Percentiles rank a stretch among this genome's conserved stretches.
phyloP scores from a whole-genome alignment of 2,113 vertebrate genomes.

The Toxotes chatareus region DNA sequence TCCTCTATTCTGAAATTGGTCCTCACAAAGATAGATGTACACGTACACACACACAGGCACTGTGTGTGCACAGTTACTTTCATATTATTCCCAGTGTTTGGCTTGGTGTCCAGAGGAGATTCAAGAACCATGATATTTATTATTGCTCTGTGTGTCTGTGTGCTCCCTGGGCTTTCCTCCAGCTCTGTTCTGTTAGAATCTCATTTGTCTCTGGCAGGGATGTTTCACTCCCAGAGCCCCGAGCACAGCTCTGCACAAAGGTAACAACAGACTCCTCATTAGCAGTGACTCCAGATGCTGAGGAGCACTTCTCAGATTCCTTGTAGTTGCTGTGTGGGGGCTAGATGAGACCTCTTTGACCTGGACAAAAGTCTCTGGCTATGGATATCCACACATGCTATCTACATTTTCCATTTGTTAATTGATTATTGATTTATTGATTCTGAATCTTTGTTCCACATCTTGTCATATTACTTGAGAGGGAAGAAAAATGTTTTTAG shows the following conservation, averaged over 20 bases:
- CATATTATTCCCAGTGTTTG: constrained; percentile 25
- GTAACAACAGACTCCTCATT: constrained; percentile 25
- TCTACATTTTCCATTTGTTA: not conserved
- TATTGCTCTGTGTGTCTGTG: constrained; percentile 33
- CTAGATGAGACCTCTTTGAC: not conserved
- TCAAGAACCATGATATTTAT: constrained; percentile 43
- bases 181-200: constrained; percentile 24
- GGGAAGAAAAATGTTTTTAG: not conserved
- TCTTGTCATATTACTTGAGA: not conserved
- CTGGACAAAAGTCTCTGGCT: not conserved
- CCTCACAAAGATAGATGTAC: too few relatives aligned
- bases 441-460: not conserved
- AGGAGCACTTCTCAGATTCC: constrained; percentile 7
- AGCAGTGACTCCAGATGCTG: constrained; percentile 14
- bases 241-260: not conserved
- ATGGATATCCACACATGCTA: not conserved
- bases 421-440: not conserved
- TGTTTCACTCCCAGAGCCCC: not conserved
- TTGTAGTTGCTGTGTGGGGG: not conserved
- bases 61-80: constrained; percentile 1
- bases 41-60: constrained; percentile 24
- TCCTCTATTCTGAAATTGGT: too few relatives aligned
- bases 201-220: constrained; percentile 35
- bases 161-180: constrained; percentile 23
- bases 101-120: constrained; percentile 39